Percentiles rank a stretch among this genome's conserved stretches.
Conservation (phyloP, 2,888 invertebrate genomes). For the Adelognathus sp. region DNA sequence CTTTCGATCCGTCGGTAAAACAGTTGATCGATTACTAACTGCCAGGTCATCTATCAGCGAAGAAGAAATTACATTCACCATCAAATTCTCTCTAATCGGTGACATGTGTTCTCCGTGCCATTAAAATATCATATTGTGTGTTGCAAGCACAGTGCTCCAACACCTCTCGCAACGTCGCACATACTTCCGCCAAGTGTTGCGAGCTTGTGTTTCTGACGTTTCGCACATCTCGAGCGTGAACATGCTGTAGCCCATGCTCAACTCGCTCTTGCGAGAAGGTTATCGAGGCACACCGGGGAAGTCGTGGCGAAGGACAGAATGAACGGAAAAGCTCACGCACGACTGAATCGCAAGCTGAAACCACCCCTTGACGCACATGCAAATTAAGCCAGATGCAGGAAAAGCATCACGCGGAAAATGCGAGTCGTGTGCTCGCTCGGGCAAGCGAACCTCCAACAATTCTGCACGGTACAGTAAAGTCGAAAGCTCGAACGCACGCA, state of each 20-base stretch:
- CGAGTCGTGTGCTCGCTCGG: background rate
- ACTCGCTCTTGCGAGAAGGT: background rate
- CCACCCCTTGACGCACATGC: background rate
- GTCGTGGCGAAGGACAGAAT: constrained; percentile 15
- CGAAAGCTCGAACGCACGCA: background rate
- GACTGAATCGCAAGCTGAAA: background rate
- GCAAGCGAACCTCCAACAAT: background rate
- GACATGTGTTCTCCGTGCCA: too few species aligned
- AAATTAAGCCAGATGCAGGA: background rate
- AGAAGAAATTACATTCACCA: too few species aligned
- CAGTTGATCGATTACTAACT: too few species aligned
- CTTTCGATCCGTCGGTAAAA: too few species aligned
- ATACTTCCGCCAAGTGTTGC: background rate
- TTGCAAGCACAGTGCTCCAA: background rate
- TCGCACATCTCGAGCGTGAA: constrained; percentile 26
- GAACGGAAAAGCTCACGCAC: constrained; percentile 13
- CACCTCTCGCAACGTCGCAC: background rate
- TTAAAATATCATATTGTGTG: background rate
- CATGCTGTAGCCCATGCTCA: constrained; percentile 21
- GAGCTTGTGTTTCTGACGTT: background rate
- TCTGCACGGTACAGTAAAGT: background rate
- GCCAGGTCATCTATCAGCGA: too few species aligned
- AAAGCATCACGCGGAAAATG: constrained; percentile 11
- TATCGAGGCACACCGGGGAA: background rate
- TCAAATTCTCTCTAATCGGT: too few species aligned